These are phyloP conservation scores for Cyrtorhinus lividipennis DNA, from an alignment of 1,140 invertebrate species.

Conservation along the genomic window DNA sequence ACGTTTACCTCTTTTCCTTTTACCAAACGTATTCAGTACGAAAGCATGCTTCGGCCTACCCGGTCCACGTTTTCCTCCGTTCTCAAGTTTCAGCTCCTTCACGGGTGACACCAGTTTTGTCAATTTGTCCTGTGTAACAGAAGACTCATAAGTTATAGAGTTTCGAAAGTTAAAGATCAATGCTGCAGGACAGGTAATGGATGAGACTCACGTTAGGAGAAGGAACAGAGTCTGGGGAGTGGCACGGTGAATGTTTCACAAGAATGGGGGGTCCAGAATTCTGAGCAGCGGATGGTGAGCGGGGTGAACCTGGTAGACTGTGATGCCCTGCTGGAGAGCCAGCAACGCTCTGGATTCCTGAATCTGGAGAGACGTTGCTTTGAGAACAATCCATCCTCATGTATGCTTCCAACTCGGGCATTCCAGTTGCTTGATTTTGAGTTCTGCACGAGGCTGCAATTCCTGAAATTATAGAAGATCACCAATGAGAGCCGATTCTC, in stretches of 20 bases:
- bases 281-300: constrained; percentile 35
- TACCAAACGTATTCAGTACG: constrained; percentile 21
- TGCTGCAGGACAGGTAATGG: no score
- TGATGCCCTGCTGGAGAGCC: constrained; percentile 61
- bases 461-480: no score
- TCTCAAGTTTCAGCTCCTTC: constrained; percentile 16
- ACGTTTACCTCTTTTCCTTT: constrained; percentile 21
- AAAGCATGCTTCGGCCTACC: constrained; percentile 25
- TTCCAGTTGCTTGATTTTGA: constrained; percentile 10
- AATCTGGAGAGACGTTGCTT: constrained; percentile 79
- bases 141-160: no score
- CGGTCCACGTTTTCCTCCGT: constrained; percentile 25
- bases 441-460: not conserved
- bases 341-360: constrained; percentile 72
- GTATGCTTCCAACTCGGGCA: constrained; percentile 26
- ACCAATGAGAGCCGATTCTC: no score
- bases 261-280: constrained; percentile 28
- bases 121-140: constrained; percentile 23
- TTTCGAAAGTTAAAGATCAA: no score
- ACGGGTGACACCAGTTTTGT: constrained; percentile 22
- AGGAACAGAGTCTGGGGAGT: not conserved
- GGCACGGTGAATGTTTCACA: not conserved
- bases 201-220: constrained; percentile 4
- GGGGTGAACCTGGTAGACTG: constrained; percentile 31
- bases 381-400: constrained; percentile 30